These are phyloP conservation scores for Cordilura impudica DNA, from an alignment of 2,888 invertebrate species.

Conservation along the genomic window DNA sequence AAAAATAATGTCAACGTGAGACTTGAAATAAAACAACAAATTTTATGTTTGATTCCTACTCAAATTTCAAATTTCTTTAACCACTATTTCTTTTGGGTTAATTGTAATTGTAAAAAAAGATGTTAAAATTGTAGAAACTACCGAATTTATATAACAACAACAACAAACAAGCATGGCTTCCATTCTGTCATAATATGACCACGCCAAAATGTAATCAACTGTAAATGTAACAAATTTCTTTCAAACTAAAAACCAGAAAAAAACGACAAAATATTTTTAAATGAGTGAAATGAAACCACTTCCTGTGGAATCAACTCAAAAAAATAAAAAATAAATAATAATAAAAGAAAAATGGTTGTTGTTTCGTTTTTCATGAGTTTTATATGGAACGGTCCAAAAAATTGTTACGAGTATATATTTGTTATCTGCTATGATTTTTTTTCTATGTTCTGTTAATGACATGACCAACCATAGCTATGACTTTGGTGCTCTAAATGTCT, in stretches of 20 bases:
- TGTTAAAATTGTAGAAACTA: constrained; percentile 13
- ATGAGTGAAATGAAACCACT: constrained; percentile 20
- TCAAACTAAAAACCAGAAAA: not conserved
- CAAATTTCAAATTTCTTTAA: not conserved
- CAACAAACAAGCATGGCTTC: not conserved
- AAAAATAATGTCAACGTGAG: constrained; percentile 42
- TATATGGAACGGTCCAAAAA: not conserved
- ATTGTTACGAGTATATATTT: constrained; percentile 5
- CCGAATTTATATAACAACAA: not conserved
- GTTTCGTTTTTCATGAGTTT: not conserved
- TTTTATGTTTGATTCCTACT: not conserved
- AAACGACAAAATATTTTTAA: constrained; percentile 6
- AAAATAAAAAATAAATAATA: constrained; percentile 14
- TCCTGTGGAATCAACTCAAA: constrained; percentile 24
- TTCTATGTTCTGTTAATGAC: constrained; percentile 39
- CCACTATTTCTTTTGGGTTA: constrained; percentile 6
- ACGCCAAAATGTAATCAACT: constrained; percentile 54
- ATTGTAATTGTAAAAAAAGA: constrained; percentile 11
- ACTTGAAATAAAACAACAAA: constrained; percentile 5
- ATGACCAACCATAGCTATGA: constrained; percentile 23
- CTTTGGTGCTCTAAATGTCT: constrained; percentile 24
- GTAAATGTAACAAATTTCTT: not conserved
- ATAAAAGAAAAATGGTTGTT: not conserved
- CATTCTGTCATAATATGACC: constrained; percentile 15
- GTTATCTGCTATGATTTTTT: constrained; percentile 11